Conservation (phyloP, 2,797 vertebrate species). For the Rallus crepitans region DNA sequence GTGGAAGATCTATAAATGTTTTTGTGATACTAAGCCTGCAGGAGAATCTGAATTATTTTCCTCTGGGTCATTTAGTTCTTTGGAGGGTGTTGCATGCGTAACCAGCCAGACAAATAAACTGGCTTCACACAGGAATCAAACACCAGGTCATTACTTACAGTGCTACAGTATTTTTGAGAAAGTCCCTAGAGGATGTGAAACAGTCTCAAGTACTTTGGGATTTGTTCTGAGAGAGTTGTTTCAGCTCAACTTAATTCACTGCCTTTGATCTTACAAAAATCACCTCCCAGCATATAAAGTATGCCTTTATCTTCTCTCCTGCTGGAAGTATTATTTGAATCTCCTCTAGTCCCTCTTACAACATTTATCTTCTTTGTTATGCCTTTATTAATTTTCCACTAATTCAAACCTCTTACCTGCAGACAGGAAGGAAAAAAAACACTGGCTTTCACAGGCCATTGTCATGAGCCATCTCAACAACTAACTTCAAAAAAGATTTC, state of each 20-base stretch:
- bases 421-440: neutral
- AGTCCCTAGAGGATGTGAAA: neutral
- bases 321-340: neutral
- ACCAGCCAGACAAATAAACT: neutral
- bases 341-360: neutral
- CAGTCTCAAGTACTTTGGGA: neutral
- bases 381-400: constrained; percentile 57
- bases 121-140: neutral
- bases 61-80: neutral
- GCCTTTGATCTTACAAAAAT: neutral
- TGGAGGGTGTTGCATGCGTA: neutral
- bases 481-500: neutral
- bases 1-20: neutral
- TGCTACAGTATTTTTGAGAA: neutral
- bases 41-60: neutral
- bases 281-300: neutral
- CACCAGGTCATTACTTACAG: neutral
- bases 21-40: neutral
- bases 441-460: neutral
- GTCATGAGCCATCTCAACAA: constrained; percentile 28
- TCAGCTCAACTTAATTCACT: neutral
- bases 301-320: neutral
- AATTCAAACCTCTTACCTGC: constrained; percentile 41
- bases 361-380: constrained; percentile 56
- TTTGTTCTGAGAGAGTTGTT: neutral